Conservation (phyloP, 1,140 invertebrate genomes). For the Drosophila littoralis region DNA sequence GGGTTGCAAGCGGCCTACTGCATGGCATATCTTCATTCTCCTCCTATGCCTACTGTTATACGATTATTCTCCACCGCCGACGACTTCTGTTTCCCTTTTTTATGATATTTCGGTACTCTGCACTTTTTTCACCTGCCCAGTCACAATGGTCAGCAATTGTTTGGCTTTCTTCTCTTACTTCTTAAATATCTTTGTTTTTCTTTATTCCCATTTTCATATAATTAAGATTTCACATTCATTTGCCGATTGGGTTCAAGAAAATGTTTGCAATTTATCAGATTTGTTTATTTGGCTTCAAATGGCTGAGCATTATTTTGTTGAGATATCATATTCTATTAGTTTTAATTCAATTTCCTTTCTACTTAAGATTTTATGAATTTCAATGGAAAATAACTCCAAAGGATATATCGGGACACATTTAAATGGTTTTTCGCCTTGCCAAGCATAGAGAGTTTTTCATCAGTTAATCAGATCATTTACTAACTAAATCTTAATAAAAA, state of each 20-base stretch:
- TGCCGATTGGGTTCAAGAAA: conserved; percentile 1
- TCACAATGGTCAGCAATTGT: conserved; percentile 69
- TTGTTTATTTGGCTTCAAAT: neutral
- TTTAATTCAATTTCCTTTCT: neutral
- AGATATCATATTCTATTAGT: conserved; percentile 10
- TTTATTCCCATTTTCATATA: conserved; percentile 16
- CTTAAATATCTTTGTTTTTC: conserved; percentile 33
- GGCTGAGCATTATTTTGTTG: neutral
- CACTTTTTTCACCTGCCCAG: conserved; percentile 36
- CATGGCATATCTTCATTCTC: neutral
- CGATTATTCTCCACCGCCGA: conserved; percentile 52
- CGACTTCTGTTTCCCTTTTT: conserved; percentile 43
- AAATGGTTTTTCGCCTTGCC: too few species aligned
- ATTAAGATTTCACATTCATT: conserved; percentile 29
- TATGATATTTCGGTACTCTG: conserved; percentile 14
- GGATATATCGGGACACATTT: too few species aligned
- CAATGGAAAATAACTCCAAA: too few species aligned
- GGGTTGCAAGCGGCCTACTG: conserved; percentile 25
- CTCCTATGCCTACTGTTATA: conserved; percentile 51
- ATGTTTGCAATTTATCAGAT: neutral
- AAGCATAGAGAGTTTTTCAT: too few species aligned
- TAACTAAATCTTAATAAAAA: too few species aligned
- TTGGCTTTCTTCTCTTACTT: conserved; percentile 32
- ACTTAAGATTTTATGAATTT: neutral
- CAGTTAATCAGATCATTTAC: too few species aligned